phyloP scores from a whole-genome alignment of 2,888 invertebrate species.

The Tridacna gigas region DNA sequence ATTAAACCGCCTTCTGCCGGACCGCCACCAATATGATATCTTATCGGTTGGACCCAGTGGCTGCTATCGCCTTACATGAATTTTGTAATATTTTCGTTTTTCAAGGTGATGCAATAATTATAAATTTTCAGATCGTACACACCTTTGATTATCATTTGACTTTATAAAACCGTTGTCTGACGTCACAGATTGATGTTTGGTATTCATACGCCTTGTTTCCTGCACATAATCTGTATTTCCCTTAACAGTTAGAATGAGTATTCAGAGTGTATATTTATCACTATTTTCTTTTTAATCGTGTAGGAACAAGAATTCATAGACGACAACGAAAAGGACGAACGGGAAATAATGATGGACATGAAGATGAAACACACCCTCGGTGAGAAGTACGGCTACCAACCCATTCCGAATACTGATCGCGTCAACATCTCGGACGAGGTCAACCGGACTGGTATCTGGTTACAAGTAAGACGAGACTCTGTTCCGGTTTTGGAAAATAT shows the following conservation, averaged over 20 bases:
- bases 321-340: conserved; percentile 51
- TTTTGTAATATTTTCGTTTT: neutral
- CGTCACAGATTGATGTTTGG: too few relatives aligned
- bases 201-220: too few relatives aligned
- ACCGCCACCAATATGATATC: too few relatives aligned
- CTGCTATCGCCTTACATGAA: neutral
- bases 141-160: too few relatives aligned
- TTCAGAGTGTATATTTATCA: too few relatives aligned
- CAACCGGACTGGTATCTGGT: conserved; percentile 96
- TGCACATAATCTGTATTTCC: too few relatives aligned
- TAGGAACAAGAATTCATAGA: conserved; percentile 16
- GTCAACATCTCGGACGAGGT: conserved; percentile 93
- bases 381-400: conserved; percentile 64
- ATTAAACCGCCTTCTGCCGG: too few relatives aligned
- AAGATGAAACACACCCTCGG: conserved; percentile 67
- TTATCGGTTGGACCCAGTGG: too few relatives aligned
- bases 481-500: conserved; percentile 46
- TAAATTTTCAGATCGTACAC: too few relatives aligned
- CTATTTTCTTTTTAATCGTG: neutral
- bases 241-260: too few relatives aligned
- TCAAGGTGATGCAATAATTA: too few relatives aligned
- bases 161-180: too few relatives aligned
- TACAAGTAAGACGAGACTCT: conserved; percentile 70
- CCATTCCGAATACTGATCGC: conserved; percentile 72
- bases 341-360: conserved; percentile 62